These are phyloP conservation scores for Sinocyclocheilus maitianheensis DNA, from an alignment of 2,113 vertebrate genomes.

Conservation along the genomic window DNA sequence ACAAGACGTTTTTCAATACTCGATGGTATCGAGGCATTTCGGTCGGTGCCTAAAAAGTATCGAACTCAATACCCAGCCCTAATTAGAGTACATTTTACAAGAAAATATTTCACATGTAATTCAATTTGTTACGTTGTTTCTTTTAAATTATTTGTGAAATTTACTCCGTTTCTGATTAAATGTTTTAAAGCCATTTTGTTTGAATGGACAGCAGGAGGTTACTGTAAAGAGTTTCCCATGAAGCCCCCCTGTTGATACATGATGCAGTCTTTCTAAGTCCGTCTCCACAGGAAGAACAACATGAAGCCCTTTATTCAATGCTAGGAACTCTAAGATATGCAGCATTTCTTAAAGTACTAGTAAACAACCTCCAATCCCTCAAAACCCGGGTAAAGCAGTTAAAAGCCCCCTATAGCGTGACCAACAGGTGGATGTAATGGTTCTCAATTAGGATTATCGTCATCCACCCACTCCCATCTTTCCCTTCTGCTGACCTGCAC, in stretches of 20 bases:
- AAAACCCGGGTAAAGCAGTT: neutral
- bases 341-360: conserved; percentile 3
- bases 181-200: neutral
- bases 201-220: conserved; percentile 5
- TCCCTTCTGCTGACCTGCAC: neutral
- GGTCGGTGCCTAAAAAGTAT: no score
- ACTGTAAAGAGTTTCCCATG: conserved; percentile 10
- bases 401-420: conserved; percentile 21
- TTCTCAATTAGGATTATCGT: conserved; percentile 47
- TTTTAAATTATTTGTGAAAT: no score
- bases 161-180: no score
- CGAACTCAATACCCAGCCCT: no score
- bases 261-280: neutral
- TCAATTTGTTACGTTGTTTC: no score
- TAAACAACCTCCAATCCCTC: neutral
- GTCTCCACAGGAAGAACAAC: conserved; percentile 18
- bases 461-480: conserved; percentile 35
- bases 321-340: neutral
- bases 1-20: no score
- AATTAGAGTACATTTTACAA: no score
- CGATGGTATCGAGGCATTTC: no score
- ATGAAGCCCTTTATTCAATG: neutral
- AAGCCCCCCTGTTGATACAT: conserved; percentile 20
- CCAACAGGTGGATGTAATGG: conserved; percentile 45
- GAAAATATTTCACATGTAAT: no score